phyloP scores from a whole-genome alignment of 92 coral and sea anemone genomes.

The Palythoa grandiflora region DNA sequence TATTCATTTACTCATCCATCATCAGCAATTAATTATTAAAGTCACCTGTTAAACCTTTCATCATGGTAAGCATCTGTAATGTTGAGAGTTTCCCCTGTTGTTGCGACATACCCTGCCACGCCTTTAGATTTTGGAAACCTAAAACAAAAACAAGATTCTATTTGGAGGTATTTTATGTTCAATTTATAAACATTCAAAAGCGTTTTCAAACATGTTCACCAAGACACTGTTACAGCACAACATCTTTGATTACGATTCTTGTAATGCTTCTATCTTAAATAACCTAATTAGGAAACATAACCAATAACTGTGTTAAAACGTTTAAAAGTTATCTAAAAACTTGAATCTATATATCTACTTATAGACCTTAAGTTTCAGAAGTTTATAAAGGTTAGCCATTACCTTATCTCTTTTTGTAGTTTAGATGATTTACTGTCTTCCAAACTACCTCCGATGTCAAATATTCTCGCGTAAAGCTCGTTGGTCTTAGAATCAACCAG shows the following conservation, averaged over 20 bases:
- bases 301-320: too few species aligned
- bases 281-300: too few species aligned
- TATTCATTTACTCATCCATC: background rate
- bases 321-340: too few species aligned
- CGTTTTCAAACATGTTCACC: too few species aligned
- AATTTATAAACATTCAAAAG: too few species aligned
- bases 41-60: constrained; percentile 92
- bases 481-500: constrained; percentile 97
- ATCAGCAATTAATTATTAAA: background rate
- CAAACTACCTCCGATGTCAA: constrained; percentile 95
- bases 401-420: constrained; percentile 98
- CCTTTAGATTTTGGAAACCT: constrained; percentile 98
- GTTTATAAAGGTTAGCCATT: background rate
- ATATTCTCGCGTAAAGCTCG: constrained; percentile 97
- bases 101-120: constrained; percentile 98
- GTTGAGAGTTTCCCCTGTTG: constrained; percentile 96
- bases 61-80: constrained; percentile 97
- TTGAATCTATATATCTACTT: too few species aligned
- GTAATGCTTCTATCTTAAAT: too few species aligned
- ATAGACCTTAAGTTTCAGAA: background rate
- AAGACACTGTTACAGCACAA: too few species aligned
- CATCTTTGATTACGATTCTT: too few species aligned
- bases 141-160: background rate
- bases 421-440: constrained; percentile 91
- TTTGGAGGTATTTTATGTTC: too few species aligned